Evolutionary conservation across 2,797 vertebrate species (phyloP).

Genomic region (Lagorchestes hirsutus): DNA sequence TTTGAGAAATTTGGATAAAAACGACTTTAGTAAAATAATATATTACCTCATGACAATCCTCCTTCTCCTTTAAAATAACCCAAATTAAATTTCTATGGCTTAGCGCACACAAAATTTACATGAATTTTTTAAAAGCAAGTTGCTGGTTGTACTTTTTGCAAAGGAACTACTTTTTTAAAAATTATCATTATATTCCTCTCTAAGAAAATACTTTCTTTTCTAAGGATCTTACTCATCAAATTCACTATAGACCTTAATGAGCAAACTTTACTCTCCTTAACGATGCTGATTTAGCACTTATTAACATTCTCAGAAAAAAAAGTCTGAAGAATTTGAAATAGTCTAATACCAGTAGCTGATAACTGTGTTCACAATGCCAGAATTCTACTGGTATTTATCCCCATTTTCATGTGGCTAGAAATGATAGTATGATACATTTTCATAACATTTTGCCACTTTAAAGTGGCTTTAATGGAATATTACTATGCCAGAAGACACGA

Average conservation of each 20-base stretch:
- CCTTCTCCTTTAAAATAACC: not conserved
- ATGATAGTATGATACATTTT: not conserved
- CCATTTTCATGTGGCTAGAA: not conserved
- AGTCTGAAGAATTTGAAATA: not conserved
- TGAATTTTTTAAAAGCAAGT: not conserved
- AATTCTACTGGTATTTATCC: not conserved
- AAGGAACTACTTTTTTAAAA: not conserved
- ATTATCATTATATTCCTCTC: conserved; percentile 3
- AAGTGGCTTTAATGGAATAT: not conserved
- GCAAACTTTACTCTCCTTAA: not conserved
- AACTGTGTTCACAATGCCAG: not conserved
- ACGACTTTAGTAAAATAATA: conserved; percentile 10
- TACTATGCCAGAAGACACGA: not conserved
- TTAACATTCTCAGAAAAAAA: not conserved
- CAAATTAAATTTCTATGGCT: not conserved
- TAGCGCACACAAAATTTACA: not conserved
- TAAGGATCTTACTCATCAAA: not conserved
- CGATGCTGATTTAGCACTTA: not conserved
- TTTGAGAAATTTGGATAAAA: conserved; percentile 21
- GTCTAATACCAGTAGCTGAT: not conserved
- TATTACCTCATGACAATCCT: not conserved
- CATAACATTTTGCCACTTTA: not conserved
- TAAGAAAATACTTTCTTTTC: not conserved
- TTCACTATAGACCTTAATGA: not conserved
- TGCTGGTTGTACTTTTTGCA: not conserved